Evolutionary conservation across 1,140 invertebrate genomes (phyloP).

Genomic region (Steinernema feltiae): DNA sequence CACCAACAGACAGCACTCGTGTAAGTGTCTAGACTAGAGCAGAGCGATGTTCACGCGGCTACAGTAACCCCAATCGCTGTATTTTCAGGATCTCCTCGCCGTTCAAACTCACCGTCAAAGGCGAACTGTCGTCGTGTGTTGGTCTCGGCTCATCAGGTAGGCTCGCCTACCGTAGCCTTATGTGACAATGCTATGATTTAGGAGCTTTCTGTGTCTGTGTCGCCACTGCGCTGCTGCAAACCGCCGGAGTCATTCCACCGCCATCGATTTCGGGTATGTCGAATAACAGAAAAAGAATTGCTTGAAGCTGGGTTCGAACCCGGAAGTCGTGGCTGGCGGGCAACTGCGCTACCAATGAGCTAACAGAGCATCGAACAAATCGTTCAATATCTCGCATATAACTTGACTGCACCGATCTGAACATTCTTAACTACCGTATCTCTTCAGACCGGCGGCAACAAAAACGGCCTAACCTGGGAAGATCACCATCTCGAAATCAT

Average conservation of each 20-base stretch:
- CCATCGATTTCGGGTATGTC: slow-evolving; percentile 47
- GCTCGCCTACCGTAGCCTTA: background rate
- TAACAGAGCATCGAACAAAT: no score
- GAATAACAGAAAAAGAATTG: no score
- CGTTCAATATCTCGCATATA: no score
- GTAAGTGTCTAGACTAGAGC: no score
- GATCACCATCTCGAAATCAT: slow-evolving; percentile 56
- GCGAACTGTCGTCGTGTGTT: slow-evolving; percentile 55
- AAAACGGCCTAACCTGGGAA: slow-evolving; percentile 56
- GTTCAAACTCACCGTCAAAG: slow-evolving; percentile 56
- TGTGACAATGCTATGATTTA: slow-evolving; percentile 26
- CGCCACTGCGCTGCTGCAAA: slow-evolving; percentile 55
- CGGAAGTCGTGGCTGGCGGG: no score
- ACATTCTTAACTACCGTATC: no score
- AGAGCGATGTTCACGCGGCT: no score
- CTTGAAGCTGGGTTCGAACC: no score
- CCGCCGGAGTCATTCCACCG: slow-evolving; percentile 55
- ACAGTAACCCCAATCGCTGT: no score
- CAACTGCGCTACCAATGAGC: no score
- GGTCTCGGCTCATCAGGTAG: slow-evolving; percentile 56
- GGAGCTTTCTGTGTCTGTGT: slow-evolving; percentile 57
- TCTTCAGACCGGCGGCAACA: no score
- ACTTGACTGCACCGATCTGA: slow-evolving; percentile 45
- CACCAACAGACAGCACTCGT: background rate
- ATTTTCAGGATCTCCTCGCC: slow-evolving; percentile 56